A percentile compares a stretch with the other conserved stretches of the same genome.
phyloP scores from a whole-genome alignment of 2,888 invertebrate species.

The Heliconius hortense region DNA sequence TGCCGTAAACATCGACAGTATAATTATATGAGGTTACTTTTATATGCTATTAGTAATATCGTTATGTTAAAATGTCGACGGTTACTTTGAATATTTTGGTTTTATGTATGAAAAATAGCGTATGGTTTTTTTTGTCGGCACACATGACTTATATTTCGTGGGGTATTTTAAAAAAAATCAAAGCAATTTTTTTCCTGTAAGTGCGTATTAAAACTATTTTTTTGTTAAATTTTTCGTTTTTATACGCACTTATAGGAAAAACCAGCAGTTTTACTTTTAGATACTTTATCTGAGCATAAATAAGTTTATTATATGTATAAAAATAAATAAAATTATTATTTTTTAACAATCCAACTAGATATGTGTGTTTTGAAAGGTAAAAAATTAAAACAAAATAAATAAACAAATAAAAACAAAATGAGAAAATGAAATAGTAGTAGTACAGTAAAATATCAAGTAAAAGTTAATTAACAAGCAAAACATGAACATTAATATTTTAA shows the following conservation, averaged over 20 bases:
- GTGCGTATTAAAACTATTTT: background rate
- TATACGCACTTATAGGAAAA: too few relatives aligned
- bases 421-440: too few relatives aligned
- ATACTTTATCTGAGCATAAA: background rate
- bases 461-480: too few relatives aligned
- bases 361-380: too few relatives aligned
- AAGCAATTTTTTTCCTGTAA: background rate
- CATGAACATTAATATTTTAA: too few relatives aligned
- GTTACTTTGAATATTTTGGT: background rate
- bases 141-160: background rate
- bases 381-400: too few relatives aligned
- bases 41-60: conserved; percentile 1
- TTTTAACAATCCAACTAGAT: too few relatives aligned
- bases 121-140: background rate
- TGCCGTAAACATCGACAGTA: conserved; percentile 7
- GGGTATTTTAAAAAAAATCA: background rate
- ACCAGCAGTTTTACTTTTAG: background rate
- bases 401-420: too few relatives aligned
- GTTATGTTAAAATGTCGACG: background rate
- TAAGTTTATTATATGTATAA: too few relatives aligned
- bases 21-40: conserved; percentile 18
- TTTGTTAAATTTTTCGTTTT: too few relatives aligned
- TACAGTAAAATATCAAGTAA: too few relatives aligned
- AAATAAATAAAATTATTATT: too few relatives aligned
- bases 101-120: background rate